Percentiles rank a stretch among this genome's conserved stretches.
Evolutionary conservation across 1,140 invertebrate species (phyloP).

Genomic region (Ceratina japonica): DNA sequence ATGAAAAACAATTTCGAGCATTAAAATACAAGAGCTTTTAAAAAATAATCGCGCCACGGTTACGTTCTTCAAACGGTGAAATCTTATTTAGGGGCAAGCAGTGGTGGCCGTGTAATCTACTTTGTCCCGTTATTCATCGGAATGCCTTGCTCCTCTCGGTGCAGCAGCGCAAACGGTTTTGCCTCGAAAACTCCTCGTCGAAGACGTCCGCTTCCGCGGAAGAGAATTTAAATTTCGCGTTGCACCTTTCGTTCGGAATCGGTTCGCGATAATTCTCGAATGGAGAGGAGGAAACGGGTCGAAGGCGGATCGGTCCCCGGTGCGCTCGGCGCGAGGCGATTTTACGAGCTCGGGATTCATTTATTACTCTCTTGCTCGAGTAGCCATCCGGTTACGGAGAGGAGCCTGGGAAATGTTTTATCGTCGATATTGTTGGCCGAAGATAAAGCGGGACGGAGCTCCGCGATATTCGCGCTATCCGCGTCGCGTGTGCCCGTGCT

Average conservation of each 20-base stretch:
- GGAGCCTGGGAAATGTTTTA: conserved; percentile 37
- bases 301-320: not conserved
- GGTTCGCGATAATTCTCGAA: no score
- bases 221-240: no score
- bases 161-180: no score
- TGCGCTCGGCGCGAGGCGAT: not conserved
- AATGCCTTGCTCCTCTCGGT: no score
- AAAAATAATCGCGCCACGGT: conserved; percentile 19
- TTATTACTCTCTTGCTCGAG: conserved; percentile 40
- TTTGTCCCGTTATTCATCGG: conserved; percentile 1
- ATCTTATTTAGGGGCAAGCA: conserved; percentile 15
- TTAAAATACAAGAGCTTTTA: conserved; percentile 15
- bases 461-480: conserved; percentile 37
- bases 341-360: conserved; percentile 43
- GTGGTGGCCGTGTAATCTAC: not conserved
- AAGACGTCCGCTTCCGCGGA: no score
- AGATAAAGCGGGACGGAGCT: conserved; percentile 35
- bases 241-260: no score
- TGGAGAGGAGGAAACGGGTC: no score
- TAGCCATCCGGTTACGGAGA: conserved; percentile 7
- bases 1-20: conserved; percentile 20
- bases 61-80: not conserved
- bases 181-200: no score
- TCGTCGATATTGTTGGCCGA: conserved; percentile 33
- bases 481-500: conserved; percentile 11